Conservation (phyloP, 2,797 vertebrate species). For the Spea hammondii region DNA sequence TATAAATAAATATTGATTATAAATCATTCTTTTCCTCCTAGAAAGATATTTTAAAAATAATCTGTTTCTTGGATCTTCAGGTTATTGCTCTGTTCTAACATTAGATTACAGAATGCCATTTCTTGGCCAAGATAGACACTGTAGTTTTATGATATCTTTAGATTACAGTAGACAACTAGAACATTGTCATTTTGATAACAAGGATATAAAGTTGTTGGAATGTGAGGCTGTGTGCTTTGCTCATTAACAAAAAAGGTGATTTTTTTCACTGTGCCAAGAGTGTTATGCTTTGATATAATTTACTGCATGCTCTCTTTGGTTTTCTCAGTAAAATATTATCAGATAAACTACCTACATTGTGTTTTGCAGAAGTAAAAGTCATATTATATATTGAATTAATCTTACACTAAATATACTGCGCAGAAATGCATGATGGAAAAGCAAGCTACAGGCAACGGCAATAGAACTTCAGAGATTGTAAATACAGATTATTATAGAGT, state of each 20-base stretch:
- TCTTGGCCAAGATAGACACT: neutral
- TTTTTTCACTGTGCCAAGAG: no score
- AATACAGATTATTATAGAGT: neutral
- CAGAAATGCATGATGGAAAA: neutral
- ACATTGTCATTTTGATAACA: no score
- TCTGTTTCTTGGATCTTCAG: constrained; percentile 17
- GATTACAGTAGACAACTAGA: no score
- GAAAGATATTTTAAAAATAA: constrained; percentile 25
- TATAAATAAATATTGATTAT: constrained; percentile 43
- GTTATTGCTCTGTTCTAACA: constrained; percentile 8
- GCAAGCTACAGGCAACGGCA: neutral
- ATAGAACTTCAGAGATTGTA: neutral
- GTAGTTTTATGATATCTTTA: neutral
- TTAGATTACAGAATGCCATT: constrained; percentile 9
- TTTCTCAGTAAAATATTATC: neutral
- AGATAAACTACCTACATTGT: neutral
- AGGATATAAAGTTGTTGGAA: no score
- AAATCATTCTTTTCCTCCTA: constrained; percentile 26
- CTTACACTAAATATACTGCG: neutral
- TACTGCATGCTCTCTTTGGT: no score
- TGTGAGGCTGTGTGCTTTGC: no score
- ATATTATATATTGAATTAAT: neutral
- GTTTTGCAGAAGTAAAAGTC: neutral
- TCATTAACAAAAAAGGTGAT: no score
- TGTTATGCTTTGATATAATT: no score